Evolutionary conservation across 1,140 invertebrate genomes (phyloP), one percentile per base, ranked within the genome.

Genomic region (Drosophila chauvacae): DNA sequence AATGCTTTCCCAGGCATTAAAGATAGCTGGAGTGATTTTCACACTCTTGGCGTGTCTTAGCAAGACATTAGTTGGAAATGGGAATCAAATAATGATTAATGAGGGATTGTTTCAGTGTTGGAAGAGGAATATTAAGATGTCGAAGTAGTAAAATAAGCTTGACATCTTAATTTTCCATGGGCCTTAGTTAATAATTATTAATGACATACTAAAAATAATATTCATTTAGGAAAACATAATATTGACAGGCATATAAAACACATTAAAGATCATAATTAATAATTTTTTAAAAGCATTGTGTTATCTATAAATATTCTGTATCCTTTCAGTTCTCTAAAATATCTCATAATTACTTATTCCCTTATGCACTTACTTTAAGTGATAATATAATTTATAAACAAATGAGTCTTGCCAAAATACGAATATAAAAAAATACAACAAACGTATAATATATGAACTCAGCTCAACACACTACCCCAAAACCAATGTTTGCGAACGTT

Each of bases 1-100:
- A 72, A 72, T 50, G 51, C 37, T 72, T 72, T 72, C 44, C 66
- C 69, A 71, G 63, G 65, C 65, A n/a, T 23, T 35, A 10, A 33
- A 65, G 20, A 51, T 18, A 33, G 16, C 41, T 51, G 2, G 59
- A 74, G 62, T 69, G 77, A 65, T 50, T 78, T 84, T 56, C 35
- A 45, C 41, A 20, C 33, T 20, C 37, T 50, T 37, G 16, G 23
- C 1, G 23, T 20, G 23, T n/a, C n/a, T 72, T 35, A 71, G 48
- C 50, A 72, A 72, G 53, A 51, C 55, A 72, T 72, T 72, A 72
- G 53, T 16, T 20, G 14, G 5, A 26, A 39, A 28, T 47, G 35
- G 26, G 1, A 41, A 48, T 55, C 35, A 41, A 71, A 20, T 28
- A 0, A 71, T 58, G 69, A 71, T 72, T 59, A 35, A 72, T 71